Base-by-base conservation (phyloP, 2,113 vertebrate genomes). In the Callocephalon fimbriatum region DNA sequence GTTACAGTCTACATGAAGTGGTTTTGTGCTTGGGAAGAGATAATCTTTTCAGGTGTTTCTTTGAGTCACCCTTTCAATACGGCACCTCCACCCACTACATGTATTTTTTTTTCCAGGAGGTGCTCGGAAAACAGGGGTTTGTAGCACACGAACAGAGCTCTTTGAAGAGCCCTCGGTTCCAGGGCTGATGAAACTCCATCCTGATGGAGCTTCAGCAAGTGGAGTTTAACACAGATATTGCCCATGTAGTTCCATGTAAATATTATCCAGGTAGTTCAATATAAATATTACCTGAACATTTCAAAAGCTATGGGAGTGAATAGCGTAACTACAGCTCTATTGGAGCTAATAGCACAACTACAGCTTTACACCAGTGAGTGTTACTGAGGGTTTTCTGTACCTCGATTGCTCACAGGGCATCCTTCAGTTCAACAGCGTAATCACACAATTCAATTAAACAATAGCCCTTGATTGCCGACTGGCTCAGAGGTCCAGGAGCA, bases 251-350 rank as follows among this genome's bases (percentile, higher is more conserved):
- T 54, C 10, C 8, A 59, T 19, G 14, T 18, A 18, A 63, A 38
- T 26, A 22, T 15, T 6, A 21, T 16, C 37, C 10, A 0, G 4
- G 37, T 8, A 10, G 8, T 20, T 72, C 7, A 20, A 67, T 37
- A 15, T 4, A 54, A 68, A 67, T 3, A 26, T 1, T 8, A 7
- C 42, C 74, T 29, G 31, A 65, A 32, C 22, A 5, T 71, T 78
- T 71, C n/a, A 15, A 25, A 22, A 25, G 0, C 7, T 3, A 0
- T 26, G 15, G 10, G 32, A 20, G 42, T 1, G 0, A 32, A 4
- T 4, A 27, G 10, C 0, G 1, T 3, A 38, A 12, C 73, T 45
- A 20, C 38, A 81, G 47, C 47, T 82, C 51, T 12, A 4, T 22
- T 56, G 8, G 38, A 20, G 47, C 1, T 0, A 32, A 2, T 4